Conservation (phyloP, 2,797 vertebrate genomes). For the Molossus molossus region DNA sequence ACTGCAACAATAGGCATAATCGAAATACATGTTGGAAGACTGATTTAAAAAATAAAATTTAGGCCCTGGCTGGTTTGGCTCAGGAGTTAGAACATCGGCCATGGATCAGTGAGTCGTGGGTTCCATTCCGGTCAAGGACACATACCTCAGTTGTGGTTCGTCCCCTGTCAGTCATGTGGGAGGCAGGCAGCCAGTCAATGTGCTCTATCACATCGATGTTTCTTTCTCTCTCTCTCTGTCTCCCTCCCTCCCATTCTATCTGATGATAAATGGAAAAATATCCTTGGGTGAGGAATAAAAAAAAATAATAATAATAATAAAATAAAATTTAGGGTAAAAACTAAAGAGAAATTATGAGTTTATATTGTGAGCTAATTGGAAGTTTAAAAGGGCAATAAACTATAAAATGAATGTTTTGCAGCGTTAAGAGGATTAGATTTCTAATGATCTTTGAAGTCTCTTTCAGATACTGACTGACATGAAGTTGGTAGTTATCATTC, state of each 20-base stretch:
- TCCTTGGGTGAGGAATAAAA: too few species aligned
- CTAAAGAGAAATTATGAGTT: not conserved
- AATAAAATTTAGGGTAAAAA: not conserved
- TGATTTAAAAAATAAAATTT: not conserved
- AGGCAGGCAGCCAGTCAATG: too few species aligned
- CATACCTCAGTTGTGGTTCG: too few species aligned
- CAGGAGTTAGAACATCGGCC: too few species aligned
- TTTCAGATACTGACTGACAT: not conserved
- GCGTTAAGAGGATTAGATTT: slow-evolving; percentile 28
- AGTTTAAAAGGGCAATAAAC: slow-evolving; percentile 19
- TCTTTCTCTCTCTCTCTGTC: too few species aligned
- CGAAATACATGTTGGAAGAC: not conserved
- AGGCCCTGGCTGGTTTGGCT: not conserved
- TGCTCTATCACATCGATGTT: too few species aligned
- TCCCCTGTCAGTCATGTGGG: too few species aligned
- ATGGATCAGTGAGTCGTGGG: too few species aligned
- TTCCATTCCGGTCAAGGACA: too few species aligned
- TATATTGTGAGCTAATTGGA: not conserved
- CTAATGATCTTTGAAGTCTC: not conserved
- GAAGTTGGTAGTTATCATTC: not conserved
- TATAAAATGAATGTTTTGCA: not conserved
- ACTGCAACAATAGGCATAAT: not conserved
- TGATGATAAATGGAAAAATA: too few species aligned
- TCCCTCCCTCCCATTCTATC: too few species aligned
- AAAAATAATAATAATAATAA: too few species aligned